Conservation (phyloP, 1,140 invertebrate species). For the Laupala kohalensis region DNA sequence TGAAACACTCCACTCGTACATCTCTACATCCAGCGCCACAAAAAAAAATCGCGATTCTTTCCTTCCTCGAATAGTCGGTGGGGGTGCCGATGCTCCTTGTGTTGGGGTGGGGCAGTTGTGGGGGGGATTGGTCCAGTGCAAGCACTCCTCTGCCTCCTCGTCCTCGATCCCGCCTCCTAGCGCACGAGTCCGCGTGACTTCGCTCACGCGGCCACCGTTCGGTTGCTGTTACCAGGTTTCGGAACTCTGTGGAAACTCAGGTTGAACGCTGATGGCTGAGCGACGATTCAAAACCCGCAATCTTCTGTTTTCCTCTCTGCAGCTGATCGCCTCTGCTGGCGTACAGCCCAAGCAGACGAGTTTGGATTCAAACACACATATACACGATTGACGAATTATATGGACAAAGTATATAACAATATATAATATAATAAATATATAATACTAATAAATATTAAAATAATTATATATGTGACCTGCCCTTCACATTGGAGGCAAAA, state of each 20-base stretch:
- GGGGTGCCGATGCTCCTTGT: too few species aligned
- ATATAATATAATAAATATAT: slow-evolving; percentile 2
- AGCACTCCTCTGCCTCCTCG: too few species aligned
- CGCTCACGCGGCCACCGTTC: not conserved
- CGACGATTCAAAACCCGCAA: not conserved
- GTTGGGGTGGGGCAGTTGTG: not conserved
- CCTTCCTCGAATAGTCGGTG: too few species aligned
- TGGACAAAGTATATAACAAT: slow-evolving; percentile 6
- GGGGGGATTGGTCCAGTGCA: not conserved
- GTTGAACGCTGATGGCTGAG: not conserved
- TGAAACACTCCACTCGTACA: too few species aligned
- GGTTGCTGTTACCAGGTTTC: not conserved
- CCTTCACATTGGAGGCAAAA: slow-evolving; percentile 4
- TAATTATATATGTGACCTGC: slow-evolving; percentile 6
- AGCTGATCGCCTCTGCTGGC: not conserved
- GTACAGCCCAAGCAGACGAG: not conserved
- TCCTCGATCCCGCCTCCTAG: too few species aligned
- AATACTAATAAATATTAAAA: not conserved
- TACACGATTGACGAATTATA: not conserved
- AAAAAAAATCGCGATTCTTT: too few species aligned
- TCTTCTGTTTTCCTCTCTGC: slow-evolving; percentile 5
- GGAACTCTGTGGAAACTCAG: slow-evolving; percentile 5
- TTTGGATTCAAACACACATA: not conserved
- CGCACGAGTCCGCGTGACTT: not conserved
- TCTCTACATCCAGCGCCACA: too few species aligned